These are phyloP conservation scores for Tokudaia tokunoshimensis DNA, from an alignment of 2,797 vertebrate genomes.

Conservation along the genomic window DNA sequence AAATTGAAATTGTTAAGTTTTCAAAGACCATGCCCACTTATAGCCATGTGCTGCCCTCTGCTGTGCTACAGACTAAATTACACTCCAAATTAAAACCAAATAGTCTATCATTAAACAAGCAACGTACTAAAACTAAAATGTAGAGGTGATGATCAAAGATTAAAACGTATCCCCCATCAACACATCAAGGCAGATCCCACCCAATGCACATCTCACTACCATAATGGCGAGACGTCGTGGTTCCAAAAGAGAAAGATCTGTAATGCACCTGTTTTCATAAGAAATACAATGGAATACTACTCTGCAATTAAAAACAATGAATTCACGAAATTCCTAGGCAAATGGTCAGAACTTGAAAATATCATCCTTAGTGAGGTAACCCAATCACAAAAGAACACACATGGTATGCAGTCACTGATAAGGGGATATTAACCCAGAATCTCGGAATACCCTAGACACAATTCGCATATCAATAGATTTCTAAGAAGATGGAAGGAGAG, in stretches of 20 bases:
- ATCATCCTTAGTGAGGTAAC: no score
- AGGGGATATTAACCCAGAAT: no score
- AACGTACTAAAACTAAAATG: background rate
- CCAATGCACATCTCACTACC: background rate
- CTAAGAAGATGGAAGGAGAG: no score
- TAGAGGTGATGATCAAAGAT: background rate
- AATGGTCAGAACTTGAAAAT: no score
- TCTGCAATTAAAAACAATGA: no score
- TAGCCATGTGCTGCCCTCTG: background rate
- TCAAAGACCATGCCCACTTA: background rate
- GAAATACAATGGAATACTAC: no score
- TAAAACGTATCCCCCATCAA: background rate
- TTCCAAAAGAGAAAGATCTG: background rate
- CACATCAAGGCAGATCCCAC: background rate
- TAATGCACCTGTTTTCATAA: background rate
- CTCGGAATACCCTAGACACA: no score
- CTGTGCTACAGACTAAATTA: slow-evolving; percentile 17
- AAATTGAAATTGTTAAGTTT: background rate
- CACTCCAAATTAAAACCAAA: background rate
- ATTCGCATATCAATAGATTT: no score
- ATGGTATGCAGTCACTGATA: no score
- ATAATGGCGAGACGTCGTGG: background rate
- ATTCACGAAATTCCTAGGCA: no score
- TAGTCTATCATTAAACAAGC: background rate
- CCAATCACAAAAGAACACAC: no score